Evolutionary conservation across 2,888 invertebrate species (phyloP).

Genomic region (Agrotis ipsilon): DNA sequence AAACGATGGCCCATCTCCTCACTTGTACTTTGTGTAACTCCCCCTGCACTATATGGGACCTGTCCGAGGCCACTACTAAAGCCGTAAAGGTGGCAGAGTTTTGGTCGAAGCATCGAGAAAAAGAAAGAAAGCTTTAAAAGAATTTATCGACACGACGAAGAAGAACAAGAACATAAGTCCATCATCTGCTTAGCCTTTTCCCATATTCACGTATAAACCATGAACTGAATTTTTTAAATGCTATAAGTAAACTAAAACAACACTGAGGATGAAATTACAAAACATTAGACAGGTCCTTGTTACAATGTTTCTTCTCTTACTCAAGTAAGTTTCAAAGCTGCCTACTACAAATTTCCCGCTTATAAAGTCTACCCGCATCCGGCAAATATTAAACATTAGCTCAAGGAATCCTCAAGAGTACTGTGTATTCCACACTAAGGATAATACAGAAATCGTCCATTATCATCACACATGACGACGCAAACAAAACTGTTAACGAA

Average conservation of each 20-base stretch:
- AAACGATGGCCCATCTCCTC: too few species aligned
- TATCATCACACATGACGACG: slow-evolving; percentile 38
- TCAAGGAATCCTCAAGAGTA: slow-evolving; percentile 21
- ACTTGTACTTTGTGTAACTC: too few species aligned
- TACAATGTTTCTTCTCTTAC: neutral
- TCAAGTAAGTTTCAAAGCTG: slow-evolving; percentile 12
- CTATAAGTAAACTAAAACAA: neutral
- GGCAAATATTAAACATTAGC: slow-evolving; percentile 38
- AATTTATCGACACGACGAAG: too few species aligned
- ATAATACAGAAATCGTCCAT: slow-evolving; percentile 43
- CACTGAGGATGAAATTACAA: neutral
- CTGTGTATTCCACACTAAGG: slow-evolving; percentile 6
- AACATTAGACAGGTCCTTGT: neutral
- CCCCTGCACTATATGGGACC: too few species aligned
- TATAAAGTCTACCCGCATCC: slow-evolving; percentile 24
- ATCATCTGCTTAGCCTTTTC: too few species aligned
- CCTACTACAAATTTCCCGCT: slow-evolving; percentile 18
- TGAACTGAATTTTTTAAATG: neutral
- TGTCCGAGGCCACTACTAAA: too few species aligned
- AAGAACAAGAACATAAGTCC: too few species aligned
- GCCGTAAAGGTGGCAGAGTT: too few species aligned
- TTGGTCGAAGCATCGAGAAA: too few species aligned
- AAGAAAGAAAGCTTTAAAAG: too few species aligned
- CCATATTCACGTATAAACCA: too few species aligned
- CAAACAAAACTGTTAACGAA: slow-evolving; percentile 51